Base-by-base conservation (phyloP, 1,140 invertebrate species). In the Artemia franciscana region DNA sequence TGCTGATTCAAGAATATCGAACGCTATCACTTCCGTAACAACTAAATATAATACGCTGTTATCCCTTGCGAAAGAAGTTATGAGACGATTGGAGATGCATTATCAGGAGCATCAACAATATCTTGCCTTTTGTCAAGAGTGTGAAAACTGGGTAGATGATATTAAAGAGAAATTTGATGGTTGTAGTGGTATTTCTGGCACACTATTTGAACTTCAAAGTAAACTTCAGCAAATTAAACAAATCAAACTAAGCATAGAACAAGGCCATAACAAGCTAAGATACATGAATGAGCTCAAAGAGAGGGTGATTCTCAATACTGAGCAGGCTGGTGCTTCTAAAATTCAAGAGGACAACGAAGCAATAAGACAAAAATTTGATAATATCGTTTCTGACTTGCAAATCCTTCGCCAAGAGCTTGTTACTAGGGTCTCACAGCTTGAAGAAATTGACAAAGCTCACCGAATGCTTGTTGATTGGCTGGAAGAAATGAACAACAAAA, bases 31-130 rank as follows among this genome's bases (percentile, higher is more conserved):
- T 27, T 88, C 94, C 71, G 74, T 96, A 15, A 89, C 91, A 0
- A 92, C 89, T 1, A 92, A 92, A 71, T 95, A 95, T 68, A 93
- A 93, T 71, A 84, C 88, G 0, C 74, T 95, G n/a, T 72, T 93
- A 23, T 89, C 88, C 0, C 70, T 91, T 18, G 86, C 90, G 9
- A 96, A 95, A 75, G 91, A 92, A 76, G 84, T 91, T 12, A 91
- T 93, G 86, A 78, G 88, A 67, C 78, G 86, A 27, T 74, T 93
- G 24, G 89, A 93, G 73, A 75, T 91, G 51, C 86, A 91, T 71
- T 92, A 90, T 73, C 88, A 91, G 73, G 81, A 73, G 60, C 71
- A 73, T 62, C 71, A 74, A 62, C 73, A 74, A 61, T 70, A 73
- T 60, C 87, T 86, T 69, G 83, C 87, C 4, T 73, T 92, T 1